Conservation (phyloP, 2,113 vertebrate species). For the Dasyornis broadbenti region DNA sequence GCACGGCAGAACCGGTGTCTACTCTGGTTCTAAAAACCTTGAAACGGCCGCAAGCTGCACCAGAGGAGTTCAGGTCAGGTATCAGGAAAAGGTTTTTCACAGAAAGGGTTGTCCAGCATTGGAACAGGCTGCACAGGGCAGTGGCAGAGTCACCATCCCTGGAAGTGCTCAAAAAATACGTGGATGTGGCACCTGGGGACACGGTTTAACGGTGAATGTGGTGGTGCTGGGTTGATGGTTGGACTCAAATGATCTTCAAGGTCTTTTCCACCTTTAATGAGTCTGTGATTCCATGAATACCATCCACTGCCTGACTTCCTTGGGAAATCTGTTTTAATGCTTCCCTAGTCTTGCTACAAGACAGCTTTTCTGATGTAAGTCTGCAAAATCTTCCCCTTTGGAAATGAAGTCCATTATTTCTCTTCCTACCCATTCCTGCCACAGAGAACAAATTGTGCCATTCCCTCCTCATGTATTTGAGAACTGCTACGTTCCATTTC, state of each 20-base stretch:
- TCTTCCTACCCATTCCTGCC: background rate
- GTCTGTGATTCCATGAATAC: background rate
- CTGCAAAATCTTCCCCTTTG: background rate
- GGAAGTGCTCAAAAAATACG: fast-evolving
- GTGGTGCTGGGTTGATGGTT: background rate
- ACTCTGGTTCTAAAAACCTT: background rate
- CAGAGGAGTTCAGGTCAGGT: background rate
- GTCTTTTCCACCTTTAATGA: background rate
- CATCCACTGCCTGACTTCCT: background rate
- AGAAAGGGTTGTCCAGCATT: background rate
- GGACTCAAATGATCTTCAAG: background rate
- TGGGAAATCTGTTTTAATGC: background rate
- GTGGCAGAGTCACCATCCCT: background rate
- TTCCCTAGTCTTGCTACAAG: background rate
- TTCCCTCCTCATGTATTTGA: background rate
- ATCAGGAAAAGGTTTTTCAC: background rate
- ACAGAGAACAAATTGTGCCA: background rate
- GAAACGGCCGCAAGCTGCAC: background rate
- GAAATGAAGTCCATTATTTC: background rate
- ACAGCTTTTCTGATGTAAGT: background rate
- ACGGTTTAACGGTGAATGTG: background rate
- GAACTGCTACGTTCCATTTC: background rate
- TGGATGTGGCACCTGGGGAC: background rate
- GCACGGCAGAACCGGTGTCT: fast-evolving
- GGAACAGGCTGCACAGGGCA: background rate